Percentiles rank a stretch among this genome's conserved stretches.
Evolutionary conservation across 2,113 vertebrate genomes (phyloP).

Genomic region (Myodes glareolus): DNA sequence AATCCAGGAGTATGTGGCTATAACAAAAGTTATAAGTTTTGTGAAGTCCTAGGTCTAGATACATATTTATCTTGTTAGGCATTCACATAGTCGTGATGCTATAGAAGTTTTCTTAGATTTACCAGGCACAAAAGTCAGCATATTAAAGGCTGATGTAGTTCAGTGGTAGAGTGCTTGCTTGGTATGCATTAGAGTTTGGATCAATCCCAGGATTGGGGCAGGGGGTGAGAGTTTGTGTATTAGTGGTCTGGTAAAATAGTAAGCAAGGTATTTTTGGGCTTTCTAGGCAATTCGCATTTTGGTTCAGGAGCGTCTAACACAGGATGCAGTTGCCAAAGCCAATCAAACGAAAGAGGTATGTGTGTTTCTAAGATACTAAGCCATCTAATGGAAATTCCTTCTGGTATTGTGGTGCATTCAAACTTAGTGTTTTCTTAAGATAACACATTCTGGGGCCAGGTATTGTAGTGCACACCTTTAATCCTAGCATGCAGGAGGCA

Average conservation of each 20-base stretch:
- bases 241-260: not conserved
- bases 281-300: slow-evolving; percentile 96
- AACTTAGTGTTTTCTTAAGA: slow-evolving; percentile 7
- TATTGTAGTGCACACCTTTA: not conserved
- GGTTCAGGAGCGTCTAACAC: slow-evolving; percentile 95
- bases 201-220: not conserved
- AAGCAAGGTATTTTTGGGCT: slow-evolving; percentile 55
- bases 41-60: slow-evolving; percentile 57
- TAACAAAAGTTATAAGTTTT: slow-evolving; percentile 65
- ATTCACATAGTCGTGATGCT: slow-evolving; percentile 43
- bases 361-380: slow-evolving; percentile 31
- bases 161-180: not conserved
- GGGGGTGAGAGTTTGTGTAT: not conserved
- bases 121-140: not conserved
- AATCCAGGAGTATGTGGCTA: slow-evolving; percentile 36
- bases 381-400: not conserved
- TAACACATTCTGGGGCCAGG: not conserved
- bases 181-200: not conserved
- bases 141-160: not conserved
- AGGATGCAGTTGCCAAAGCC: slow-evolving; percentile 95
- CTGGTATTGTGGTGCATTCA: not conserved
- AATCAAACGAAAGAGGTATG: slow-evolving; percentile 94
- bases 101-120: not conserved
- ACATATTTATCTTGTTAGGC: slow-evolving; percentile 6
- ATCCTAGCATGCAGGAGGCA: not conserved